Conservation (phyloP, 2,888 invertebrate species). For the Meteorus cinctellus region DNA sequence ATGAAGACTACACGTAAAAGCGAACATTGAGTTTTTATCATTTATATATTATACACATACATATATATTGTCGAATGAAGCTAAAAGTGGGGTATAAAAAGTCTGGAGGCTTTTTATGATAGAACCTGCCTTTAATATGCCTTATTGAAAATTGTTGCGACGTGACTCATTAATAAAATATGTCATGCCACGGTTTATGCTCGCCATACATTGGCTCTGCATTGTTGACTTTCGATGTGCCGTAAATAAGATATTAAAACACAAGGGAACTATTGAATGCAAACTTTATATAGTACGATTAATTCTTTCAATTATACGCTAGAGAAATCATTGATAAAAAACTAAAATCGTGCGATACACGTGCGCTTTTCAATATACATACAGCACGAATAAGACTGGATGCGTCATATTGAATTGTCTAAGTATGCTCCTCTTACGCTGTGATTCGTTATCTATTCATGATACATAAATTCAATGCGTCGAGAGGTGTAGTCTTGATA, state of each 20-base stretch:
- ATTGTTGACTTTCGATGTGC: conserved; percentile 8
- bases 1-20: neutral
- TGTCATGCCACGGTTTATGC: conserved; percentile 3
- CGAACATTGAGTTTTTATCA: neutral
- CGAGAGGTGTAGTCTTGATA: neutral
- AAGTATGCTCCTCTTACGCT: conserved; percentile 24
- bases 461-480: conserved; percentile 4
- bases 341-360: neutral
- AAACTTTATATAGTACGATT: neutral
- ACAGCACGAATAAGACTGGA: conserved; percentile 19
- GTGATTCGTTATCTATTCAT: conserved; percentile 25
- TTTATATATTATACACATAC: neutral
- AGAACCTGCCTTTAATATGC: conserved; percentile 30
- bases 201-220: conserved; percentile 6
- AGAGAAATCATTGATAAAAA: neutral
- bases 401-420: conserved; percentile 9
- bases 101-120: conserved; percentile 22
- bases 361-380: neutral
- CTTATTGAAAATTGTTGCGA: conserved; percentile 26
- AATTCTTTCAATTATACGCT: neutral
- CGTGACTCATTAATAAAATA: conserved; percentile 5
- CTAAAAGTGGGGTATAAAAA: neutral
- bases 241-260: neutral
- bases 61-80: neutral
- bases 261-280: neutral